Percentiles rank a stretch among this genome's conserved stretches.
Evolutionary conservation across 2,113 vertebrate genomes (phyloP).

Genomic region (Hyla sarda): DNA sequence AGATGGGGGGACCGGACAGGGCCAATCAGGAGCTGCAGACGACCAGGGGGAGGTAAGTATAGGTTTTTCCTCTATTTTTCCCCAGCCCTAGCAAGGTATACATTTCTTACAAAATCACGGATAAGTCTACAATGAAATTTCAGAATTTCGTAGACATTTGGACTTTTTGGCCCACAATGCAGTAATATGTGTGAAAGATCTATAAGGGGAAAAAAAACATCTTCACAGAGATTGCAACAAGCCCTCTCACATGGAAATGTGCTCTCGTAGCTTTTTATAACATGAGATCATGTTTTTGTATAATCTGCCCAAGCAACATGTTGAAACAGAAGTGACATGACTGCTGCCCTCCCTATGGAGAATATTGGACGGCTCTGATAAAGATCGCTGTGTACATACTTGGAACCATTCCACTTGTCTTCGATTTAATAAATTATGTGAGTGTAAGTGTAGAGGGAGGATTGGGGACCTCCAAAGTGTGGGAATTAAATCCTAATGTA

Average conservation of each 20-base stretch:
- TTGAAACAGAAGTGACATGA: conserved; percentile 14
- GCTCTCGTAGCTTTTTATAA: conserved; percentile 1
- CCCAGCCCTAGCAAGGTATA: too few relatives aligned
- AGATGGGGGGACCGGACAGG: too few relatives aligned
- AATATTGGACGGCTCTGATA: not conserved
- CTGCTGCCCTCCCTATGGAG: conserved; percentile 12
- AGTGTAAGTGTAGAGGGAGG: not conserved
- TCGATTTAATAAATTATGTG: not conserved
- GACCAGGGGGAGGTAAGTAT: too few relatives aligned
- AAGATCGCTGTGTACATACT: not conserved
- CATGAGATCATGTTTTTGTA: conserved; percentile 15
- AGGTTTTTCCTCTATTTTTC: too few relatives aligned
- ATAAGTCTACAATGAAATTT: too few relatives aligned
- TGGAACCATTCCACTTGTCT: not conserved
- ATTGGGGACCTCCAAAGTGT: not conserved
- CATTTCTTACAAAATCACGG: too few relatives aligned
- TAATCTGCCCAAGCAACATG: conserved; percentile 9
- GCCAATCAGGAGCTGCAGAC: too few relatives aligned
- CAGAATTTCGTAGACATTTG: too few relatives aligned
- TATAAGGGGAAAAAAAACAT: not conserved
- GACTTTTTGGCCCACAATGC: not conserved
- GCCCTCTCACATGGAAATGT: not conserved
- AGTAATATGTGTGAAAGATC: not conserved
- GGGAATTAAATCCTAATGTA: not conserved
- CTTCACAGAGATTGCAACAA: not conserved